Base-by-base conservation (phyloP, 2,888 invertebrate species). In the Arctia plantaginis region DNA sequence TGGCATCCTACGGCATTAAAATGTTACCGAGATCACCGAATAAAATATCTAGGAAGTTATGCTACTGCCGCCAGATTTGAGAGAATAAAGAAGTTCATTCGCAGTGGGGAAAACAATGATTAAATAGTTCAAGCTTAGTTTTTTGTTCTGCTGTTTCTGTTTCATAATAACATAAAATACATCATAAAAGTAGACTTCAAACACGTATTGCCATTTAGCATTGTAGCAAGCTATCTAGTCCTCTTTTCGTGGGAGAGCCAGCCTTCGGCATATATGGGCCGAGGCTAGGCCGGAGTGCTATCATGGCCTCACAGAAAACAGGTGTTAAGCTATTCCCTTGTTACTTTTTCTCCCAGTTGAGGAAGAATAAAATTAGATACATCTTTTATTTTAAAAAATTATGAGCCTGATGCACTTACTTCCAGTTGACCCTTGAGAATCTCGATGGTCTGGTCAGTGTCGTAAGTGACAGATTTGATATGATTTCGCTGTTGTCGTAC, bases 401-500 rank as follows among this genome's bases (percentile, higher is more conserved):
- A 66, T n/a, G 71, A 12, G 13, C n/a, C 7, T 30, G 7, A 62
- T 30, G 18, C 18, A 62, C 84, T 87, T 82, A 94, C 94, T 86
- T 93, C 93, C 30, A 93, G 88, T 82, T 88, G 79, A 30, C 87
- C 85, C 73, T 80, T 90, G 0, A 93, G 87, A 4, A 80, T 69
- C 41, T 92, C 92, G 69, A 93, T 89, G 62, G 80, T 85, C 8
- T 85, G 79, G 66, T 94, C 86, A 30, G 90, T 88, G 59, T 94
- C 93, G 76, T 94, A 94, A 20, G 87, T 78, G 18, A 91, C 87
- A 0, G 91, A 83, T 78, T 92, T 93, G 47, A 89, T 81, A 79
- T 93, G 92, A 77, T 91, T 93, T 1, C 92, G 87, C 55, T 90
- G 92, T 69, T 90, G 91, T 18, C 94, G 85, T 71, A 93, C 69